Base-by-base conservation (phyloP, 1,140 invertebrate species). In the Neomicropteryx cornuta region DNA sequence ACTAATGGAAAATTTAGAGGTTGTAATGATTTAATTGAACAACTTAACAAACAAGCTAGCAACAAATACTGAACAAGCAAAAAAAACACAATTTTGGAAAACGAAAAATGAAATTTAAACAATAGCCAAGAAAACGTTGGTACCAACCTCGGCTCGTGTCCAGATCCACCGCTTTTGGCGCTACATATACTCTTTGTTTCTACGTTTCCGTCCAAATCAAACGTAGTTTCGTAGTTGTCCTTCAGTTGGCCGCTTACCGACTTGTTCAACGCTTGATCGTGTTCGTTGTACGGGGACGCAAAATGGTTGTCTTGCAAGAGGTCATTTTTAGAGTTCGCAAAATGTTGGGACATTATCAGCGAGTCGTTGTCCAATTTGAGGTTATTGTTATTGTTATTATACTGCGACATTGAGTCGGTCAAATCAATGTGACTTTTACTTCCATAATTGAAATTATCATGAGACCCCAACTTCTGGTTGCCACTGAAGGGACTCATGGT, bases 121-220 rank as follows among this genome's bases (percentile, higher is more conserved):
- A n/a, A n/a, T n/a, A n/a, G n/a, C n/a, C n/a, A n/a, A n/a, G n/a
- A n/a, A n/a, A n/a, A n/a, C n/a, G n/a, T n/a, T n/a, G n/a, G n/a
- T n/a, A n/a, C n/a, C n/a, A n/a, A 78, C 76, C 76, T 78, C 66
- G 71, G 75, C 14, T 75, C 78, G 46, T 81, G 72, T 50, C 73
- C 74, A 32, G 77, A 75, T 49, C 78, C 79, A 45, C 77, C 64
- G 40, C 71, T 78, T 54, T 70, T 77, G 47, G 61, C 71, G 63
- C 68, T 79, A 51, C 61, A 77, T 52, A 68, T 79, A 52, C 63
- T 79, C 62, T 71, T 78, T 41, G 67, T 77, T 56, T 91, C 86
- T 36, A 88, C 80, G 62, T 89, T 89, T 18, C 82, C 82, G 43
- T 86, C 83, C 36, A 83, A 66, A 62, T 87, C 84, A 57, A 86